Base-by-base conservation (phyloP, 2,888 invertebrate genomes). In the Apodemia hepburni region DNA sequence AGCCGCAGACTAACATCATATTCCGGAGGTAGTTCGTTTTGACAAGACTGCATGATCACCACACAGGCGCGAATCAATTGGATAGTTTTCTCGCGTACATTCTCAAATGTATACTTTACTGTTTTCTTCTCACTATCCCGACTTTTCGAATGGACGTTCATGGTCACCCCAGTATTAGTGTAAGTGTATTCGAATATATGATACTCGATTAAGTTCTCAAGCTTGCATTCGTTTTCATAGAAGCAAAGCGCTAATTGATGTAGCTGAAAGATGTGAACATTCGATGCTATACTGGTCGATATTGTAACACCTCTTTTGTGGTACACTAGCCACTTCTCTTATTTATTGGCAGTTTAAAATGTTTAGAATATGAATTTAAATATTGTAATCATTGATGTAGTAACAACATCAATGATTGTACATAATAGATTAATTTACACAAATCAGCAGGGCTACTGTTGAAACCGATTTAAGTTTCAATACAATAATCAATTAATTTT, bases 181-280 rank as follows among this genome's bases (percentile, higher is more conserved):
- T 89, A 89, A 0, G 73, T 47, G 65, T 84, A 90, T 66, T 87
- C 83, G 66, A 90, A 86, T 4, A 83, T 69, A 64, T 87, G 75
- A 62, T 83, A 87, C 62, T 90, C 90, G 0, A 82, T 61, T 8
- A 90, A 70, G 62, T 84, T 86, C n/a, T 84, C 86, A 2, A 67
- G 58, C 35, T 72, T 75, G 60, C 79, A 79, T 2, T 81, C 81
- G 38, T 77, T 81, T 22, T 84, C 82, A 73, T 89, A 88, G 67
- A 90, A 85, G 66, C 89, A 90, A 11, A 90, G 65, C 0, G 79
- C 87, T 59, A 90, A 68, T 70, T 84, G 80, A 15, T 83, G 80
- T 0, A 89, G 75, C 90, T 90, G 69, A 3, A 77, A 70, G 11
- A 11, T n/a, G n/a, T 11, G 3, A 5, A 38, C 38, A 38, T 38